Evolutionary conservation across 2,113 vertebrate genomes (phyloP).

Genomic region (Manacus vitellinus): DNA sequence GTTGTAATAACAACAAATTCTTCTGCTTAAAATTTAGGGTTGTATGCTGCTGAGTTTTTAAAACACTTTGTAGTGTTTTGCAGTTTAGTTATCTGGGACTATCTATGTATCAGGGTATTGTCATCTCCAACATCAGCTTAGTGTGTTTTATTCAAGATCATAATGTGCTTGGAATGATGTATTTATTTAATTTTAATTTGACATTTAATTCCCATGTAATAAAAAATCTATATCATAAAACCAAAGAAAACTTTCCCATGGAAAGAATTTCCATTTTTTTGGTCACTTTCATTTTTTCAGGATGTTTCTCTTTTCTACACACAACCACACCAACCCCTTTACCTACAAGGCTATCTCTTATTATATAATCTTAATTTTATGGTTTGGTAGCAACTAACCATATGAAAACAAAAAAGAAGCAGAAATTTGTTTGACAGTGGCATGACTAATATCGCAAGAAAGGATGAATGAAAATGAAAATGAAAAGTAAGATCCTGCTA

Average conservation of each 20-base stretch:
- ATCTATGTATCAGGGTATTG: background rate
- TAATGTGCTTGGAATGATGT: background rate
- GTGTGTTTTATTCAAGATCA: background rate
- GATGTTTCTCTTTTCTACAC: background rate
- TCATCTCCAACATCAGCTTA: background rate
- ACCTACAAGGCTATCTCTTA: background rate
- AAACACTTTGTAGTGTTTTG: background rate
- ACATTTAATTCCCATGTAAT: background rate
- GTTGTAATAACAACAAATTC: background rate
- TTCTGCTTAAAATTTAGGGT: background rate
- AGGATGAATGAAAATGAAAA: background rate
- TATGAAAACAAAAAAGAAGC: background rate
- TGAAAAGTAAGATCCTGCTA: background rate
- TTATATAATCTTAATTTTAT: background rate
- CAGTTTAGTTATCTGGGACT: background rate
- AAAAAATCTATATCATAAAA: slow-evolving; percentile 1
- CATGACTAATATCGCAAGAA: background rate
- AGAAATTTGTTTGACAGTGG: background rate
- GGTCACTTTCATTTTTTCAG: background rate
- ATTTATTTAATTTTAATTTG: background rate
- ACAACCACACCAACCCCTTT: background rate
- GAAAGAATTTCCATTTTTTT: background rate
- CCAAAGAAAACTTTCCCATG: background rate
- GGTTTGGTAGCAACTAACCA: background rate
- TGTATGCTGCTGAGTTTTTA: background rate